Evolutionary conservation across 2,113 vertebrate species (phyloP).

Genomic region (Pomatorhinus ruficollis): DNA sequence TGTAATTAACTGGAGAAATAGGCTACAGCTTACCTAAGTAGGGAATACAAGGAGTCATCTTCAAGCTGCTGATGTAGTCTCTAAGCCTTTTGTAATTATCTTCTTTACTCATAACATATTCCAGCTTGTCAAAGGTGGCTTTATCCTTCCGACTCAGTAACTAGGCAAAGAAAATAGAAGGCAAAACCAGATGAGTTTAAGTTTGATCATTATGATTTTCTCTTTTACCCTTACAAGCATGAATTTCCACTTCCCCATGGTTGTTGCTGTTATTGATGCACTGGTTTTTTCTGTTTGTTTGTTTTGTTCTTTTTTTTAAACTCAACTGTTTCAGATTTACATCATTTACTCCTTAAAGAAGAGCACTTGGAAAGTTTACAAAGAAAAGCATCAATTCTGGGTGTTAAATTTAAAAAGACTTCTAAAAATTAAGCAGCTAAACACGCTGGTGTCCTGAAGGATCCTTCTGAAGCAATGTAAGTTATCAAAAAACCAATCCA

Average conservation of each 20-base stretch:
- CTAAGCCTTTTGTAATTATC: slow-evolving; percentile 98
- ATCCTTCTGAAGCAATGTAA: neutral
- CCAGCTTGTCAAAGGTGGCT: slow-evolving; percentile 93
- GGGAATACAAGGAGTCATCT: slow-evolving; percentile 98
- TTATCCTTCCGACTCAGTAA: slow-evolving; percentile 96
- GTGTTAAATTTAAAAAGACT: neutral
- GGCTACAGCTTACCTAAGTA: slow-evolving; percentile 87
- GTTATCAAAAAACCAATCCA: neutral
- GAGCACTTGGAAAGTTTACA: neutral
- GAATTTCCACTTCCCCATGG: neutral
- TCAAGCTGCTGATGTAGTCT: slow-evolving; percentile 96
- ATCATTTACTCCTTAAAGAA: neutral
- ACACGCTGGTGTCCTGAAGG: neutral
- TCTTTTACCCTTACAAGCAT: neutral
- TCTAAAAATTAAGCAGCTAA: neutral
- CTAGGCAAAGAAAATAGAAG: slow-evolving; percentile 67
- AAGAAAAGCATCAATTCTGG: neutral
- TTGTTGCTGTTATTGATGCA: neutral
- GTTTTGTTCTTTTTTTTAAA: neutral
- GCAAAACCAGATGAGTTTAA: neutral
- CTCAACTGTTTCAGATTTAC: neutral
- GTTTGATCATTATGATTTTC: neutral
- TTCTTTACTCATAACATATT: slow-evolving; percentile 99
- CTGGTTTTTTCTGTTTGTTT: fast-evolving
- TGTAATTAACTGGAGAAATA: neutral